A percentile compares a stretch with the other conserved stretches of the same genome.
Evolutionary conservation across 2,113 vertebrate species (phyloP).

Genomic region (Benitochromis conjunctus): DNA sequence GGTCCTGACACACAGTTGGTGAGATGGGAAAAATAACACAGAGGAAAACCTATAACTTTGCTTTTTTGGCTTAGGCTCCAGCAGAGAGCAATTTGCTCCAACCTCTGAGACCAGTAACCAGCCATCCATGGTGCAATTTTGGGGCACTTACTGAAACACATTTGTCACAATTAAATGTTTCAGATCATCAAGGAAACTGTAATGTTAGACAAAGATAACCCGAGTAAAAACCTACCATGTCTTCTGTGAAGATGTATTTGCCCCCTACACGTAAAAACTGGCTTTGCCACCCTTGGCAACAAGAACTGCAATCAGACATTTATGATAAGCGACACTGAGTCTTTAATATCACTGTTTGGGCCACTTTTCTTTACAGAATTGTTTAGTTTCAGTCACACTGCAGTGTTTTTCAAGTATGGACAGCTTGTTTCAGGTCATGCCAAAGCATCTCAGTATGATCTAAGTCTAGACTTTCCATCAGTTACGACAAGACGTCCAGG

Average conservation of each 20-base stretch:
- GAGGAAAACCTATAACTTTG: not conserved
- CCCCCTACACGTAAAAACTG: not conserved
- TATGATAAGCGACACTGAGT: not conserved
- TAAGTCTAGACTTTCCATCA: not conserved
- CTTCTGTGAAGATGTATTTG: not conserved
- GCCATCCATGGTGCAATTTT: not conserved
- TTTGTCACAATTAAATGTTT: not conserved
- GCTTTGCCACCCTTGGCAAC: not conserved
- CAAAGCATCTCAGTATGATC: not conserved
- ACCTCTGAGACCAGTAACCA: not conserved
- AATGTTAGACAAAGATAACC: not conserved
- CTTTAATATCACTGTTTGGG: not conserved
- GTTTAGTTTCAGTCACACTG: not conserved
- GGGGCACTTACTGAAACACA: not conserved
- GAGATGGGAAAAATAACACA: not conserved
- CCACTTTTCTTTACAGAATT: not conserved
- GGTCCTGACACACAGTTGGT: not conserved
- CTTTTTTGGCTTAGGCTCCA: not conserved
- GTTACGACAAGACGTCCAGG: not conserved
- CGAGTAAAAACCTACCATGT: not conserved
- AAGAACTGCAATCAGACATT: not conserved
- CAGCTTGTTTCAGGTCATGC: not conserved
- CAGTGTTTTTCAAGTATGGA: not conserved
- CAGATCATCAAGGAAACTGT: not conserved
- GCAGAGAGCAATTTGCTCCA: not conserved